Conservation (phyloP, 2,888 invertebrate species). For the Hololepta plana region DNA sequence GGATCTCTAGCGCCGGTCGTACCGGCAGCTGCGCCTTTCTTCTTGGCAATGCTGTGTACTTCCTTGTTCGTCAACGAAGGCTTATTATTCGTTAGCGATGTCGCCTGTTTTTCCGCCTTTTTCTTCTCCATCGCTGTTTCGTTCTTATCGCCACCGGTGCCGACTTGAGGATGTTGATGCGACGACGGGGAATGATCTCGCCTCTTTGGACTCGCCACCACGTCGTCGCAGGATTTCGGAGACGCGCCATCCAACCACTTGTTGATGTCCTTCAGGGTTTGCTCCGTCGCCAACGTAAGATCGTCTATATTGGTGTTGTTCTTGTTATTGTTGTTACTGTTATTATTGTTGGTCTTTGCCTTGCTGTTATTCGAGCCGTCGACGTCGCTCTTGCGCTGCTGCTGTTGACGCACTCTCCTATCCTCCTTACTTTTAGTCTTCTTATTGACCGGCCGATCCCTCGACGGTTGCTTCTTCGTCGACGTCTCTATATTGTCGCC, state of each 20-base stretch:
- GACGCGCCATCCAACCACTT: constrained; percentile 80
- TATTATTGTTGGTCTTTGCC: constrained; percentile 14
- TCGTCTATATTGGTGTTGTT: constrained; percentile 36
- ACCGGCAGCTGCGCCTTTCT: no score
- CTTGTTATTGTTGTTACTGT: constrained; percentile 11
- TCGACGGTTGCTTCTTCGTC: constrained; percentile 9
- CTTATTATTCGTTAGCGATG: no score
- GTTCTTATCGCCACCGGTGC: not conserved
- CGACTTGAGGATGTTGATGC: not conserved
- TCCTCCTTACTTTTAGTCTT: no score
- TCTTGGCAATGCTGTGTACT: constrained; percentile 23
- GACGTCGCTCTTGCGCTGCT: constrained; percentile 14
- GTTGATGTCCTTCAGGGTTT: constrained; percentile 71
- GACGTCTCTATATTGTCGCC: constrained; percentile 10
- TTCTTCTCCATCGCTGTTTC: not conserved
- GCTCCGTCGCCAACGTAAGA: constrained; percentile 51
- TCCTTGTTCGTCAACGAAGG: constrained; percentile 27
- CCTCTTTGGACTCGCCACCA: no score
- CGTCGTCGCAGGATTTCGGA: constrained; percentile 6
- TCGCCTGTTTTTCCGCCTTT: constrained; percentile 1
- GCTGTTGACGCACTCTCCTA: not conserved
- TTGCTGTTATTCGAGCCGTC: constrained; percentile 15
- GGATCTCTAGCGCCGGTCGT: constrained; percentile 30
- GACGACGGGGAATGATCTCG: constrained; percentile 1
- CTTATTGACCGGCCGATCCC: no score